Conservation (phyloP, 2,113 vertebrate species). For the Chaetodon trifascialis region DNA sequence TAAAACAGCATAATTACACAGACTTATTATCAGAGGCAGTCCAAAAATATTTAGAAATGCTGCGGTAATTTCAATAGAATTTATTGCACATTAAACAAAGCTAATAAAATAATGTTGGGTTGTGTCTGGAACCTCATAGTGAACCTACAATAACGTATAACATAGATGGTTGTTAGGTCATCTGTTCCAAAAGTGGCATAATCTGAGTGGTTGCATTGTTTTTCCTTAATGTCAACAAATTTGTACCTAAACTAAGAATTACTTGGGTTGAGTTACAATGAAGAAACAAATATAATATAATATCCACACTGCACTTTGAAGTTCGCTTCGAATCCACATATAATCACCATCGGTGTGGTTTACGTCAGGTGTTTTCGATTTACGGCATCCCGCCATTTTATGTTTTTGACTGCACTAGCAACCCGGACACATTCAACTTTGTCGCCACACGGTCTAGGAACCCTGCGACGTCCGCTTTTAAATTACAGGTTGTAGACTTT, state of each 20-base stretch:
- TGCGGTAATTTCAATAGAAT: not conserved
- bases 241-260: not conserved
- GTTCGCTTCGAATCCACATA: not conserved
- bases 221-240: not conserved
- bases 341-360: not conserved
- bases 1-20: not conserved
- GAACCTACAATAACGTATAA: no score
- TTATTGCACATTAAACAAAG: not conserved
- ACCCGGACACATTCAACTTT: not conserved
- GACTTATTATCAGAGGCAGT: not conserved
- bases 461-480: not conserved
- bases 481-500: not conserved
- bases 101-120: not conserved
- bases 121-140: not conserved
- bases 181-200: not conserved
- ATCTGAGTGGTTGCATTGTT: not conserved
- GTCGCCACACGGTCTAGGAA: not conserved
- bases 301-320: not conserved
- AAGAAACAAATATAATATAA: not conserved
- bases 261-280: not conserved
- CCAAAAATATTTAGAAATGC: not conserved
- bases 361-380: constrained; percentile 12
- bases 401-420: not conserved
- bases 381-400: constrained; percentile 62
- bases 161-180: not conserved